Evolutionary conservation across 2,888 invertebrate species (phyloP), one percentile per base, ranked within the genome.

Genomic region (Beris morrisii): DNA sequence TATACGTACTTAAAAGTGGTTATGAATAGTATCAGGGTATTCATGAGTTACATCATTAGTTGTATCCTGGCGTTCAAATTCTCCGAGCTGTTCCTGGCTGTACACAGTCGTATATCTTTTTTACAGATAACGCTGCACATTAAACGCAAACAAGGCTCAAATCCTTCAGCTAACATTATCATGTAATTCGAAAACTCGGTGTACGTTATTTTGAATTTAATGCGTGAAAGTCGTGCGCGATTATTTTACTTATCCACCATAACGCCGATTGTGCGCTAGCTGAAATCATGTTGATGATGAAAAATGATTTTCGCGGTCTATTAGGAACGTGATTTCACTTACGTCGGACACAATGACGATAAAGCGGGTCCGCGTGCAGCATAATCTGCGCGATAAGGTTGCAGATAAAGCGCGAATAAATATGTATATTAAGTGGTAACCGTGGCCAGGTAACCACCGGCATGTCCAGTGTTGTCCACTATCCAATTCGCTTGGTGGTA

Each of bases 361-460:
- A 58, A 45, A 58, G 44, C 57, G 57, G 45, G 30, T 11, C 45
- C 57, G 45, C 57, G 45, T 22, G 44, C 12, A 58, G 45, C 57
- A 44, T 46, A 58, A 58, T 58, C 45, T 30, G 45, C 45, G 45
- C 57, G 58, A 59, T 59, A 59, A 59, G 58, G 46, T 59, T 31
- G 32, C 32, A 38, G 58, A 59, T 59, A 59, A 46, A 59, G n/a
- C 45, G 48, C 46, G 31, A 48, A 59, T 59, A 59, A 59, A 59
- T 59, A 59, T 59, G 58, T 46, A 59, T 59, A 59, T 59, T 59
- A 59, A 59, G 58, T 59, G 48, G 58, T 59, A 59, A 59, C 58
- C 46, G 31, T 31, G n/a, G 46, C 31, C 46, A 13, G 58, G 46
- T 59, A 59, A 59, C 45, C 30, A 59, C 48, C 48, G 46, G 31